Evolutionary conservation across 1,140 invertebrate genomes (phyloP).

Genomic region (Oedothorax gibbosus): DNA sequence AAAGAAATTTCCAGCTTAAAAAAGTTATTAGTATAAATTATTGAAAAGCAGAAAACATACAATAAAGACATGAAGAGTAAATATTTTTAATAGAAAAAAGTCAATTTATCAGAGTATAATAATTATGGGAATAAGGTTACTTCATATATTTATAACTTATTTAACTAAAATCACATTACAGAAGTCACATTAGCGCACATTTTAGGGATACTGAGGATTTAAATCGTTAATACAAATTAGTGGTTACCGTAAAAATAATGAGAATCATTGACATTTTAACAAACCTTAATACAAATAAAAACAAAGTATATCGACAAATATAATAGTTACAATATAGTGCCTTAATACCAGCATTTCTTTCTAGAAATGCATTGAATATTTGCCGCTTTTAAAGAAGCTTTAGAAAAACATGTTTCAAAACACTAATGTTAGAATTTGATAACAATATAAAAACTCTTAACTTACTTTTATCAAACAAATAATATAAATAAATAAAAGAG

Average conservation of each 20-base stretch:
- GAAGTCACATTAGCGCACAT: background rate
- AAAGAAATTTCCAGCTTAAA: background rate
- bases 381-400: background rate
- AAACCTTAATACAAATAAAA: too few relatives aligned
- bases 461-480: background rate
- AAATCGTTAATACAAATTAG: background rate
- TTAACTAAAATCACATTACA: constrained; percentile 48
- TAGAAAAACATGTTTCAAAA: background rate
- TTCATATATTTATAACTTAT: constrained; percentile 34
- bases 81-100: constrained; percentile 60
- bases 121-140: constrained; percentile 50
- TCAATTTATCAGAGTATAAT: constrained; percentile 59
- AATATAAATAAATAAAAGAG: constrained; percentile 20
- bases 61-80: constrained; percentile 59
- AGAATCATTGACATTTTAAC: too few relatives aligned
- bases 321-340: constrained; percentile 13
- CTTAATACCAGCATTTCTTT: background rate
- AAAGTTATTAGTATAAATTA: background rate
- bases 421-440: constrained; percentile 10
- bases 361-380: background rate
- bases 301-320: constrained; percentile 6
- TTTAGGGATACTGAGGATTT: background rate
- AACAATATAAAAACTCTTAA: constrained; percentile 16
- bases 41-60: constrained; percentile 6
- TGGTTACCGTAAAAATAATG: too few relatives aligned